phyloP scores from a whole-genome alignment of 2,888 invertebrate species.

The Coelinius sp. region DNA sequence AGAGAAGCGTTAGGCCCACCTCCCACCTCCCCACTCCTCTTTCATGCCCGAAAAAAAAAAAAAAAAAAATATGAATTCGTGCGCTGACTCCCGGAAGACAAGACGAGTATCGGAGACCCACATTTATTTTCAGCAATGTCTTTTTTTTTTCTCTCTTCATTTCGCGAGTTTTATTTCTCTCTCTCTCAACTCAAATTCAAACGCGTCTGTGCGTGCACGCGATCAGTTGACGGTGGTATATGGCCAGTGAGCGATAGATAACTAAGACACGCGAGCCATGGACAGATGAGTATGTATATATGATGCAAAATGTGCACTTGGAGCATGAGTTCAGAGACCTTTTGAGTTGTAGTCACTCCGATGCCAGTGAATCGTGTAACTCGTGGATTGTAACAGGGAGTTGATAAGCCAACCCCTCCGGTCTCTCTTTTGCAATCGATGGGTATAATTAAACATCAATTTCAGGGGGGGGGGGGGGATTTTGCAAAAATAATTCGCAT shows the following conservation, averaged over 20 bases:
- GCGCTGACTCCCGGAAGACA: constrained; percentile 27
- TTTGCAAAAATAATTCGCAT: background rate
- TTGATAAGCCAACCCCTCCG: constrained; percentile 20
- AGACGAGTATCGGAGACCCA: constrained; percentile 27
- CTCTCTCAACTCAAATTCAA: constrained; percentile 19
- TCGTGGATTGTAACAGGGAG: constrained; percentile 44
- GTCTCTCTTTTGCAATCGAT: constrained; percentile 6
- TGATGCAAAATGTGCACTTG: background rate
- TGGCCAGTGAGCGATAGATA: constrained; percentile 26
- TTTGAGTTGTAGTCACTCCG: constrained; percentile 48
- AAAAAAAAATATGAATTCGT: constrained; percentile 25
- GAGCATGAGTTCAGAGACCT: constrained; percentile 57
- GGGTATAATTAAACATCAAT: constrained; percentile 5
- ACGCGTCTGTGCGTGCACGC: constrained; percentile 28
- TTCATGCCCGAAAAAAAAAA: constrained; percentile 1
- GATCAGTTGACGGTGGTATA: constrained; percentile 17
- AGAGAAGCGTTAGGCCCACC: constrained; percentile 32
- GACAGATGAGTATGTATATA: background rate
- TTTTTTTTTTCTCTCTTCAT: background rate
- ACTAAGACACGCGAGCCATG: constrained; percentile 1
- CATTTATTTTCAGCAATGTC: constrained; percentile 10
- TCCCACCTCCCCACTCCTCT: background rate
- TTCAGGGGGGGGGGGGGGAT: background rate
- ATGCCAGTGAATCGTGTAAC: constrained; percentile 56
- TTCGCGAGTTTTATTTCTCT: background rate